A percentile compares a stretch with the other conserved stretches of the same genome.
Evolutionary conservation across 2,113 vertebrate genomes (phyloP).

Genomic region (Phoxinus phoxinus): DNA sequence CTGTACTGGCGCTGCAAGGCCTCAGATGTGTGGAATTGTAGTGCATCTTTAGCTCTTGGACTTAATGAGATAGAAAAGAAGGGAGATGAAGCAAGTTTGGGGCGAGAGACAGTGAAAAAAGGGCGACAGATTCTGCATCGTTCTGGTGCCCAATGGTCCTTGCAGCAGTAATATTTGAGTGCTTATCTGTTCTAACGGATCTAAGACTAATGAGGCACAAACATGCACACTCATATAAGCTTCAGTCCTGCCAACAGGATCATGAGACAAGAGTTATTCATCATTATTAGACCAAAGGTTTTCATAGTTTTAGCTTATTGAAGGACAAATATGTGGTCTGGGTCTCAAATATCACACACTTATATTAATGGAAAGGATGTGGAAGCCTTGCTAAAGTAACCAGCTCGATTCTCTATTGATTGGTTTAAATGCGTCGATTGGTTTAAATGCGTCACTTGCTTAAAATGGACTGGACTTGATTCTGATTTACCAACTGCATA

Average conservation of each 20-base stretch:
- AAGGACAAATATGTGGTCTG: neutral
- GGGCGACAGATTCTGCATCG: conserved; percentile 71
- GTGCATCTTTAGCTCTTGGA: neutral
- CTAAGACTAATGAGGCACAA: conserved; percentile 84
- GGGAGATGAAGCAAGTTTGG: conserved; percentile 11
- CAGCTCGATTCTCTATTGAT: neutral
- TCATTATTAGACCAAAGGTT: neutral
- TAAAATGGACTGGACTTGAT: neutral
- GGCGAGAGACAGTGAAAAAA: conserved; percentile 3
- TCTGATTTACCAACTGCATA: neutral
- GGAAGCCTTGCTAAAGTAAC: neutral
- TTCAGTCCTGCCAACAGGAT: neutral
- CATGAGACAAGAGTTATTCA: neutral
- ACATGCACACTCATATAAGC: conserved; percentile 39
- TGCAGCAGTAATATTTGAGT: conserved; percentile 83
- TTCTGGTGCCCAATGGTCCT: conserved; percentile 85
- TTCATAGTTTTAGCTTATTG: conserved; percentile 6
- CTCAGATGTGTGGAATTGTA: conserved; percentile 22
- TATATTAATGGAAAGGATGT: neutral
- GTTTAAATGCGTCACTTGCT: neutral
- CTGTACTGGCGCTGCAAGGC: neutral
- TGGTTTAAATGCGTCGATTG: neutral
- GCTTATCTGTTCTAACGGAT: conserved; percentile 82
- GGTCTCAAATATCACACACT: neutral
- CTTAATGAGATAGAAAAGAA: conserved; percentile 37